phyloP scores from a whole-genome alignment of 2,888 invertebrate genomes.

The Ornithoptera alexandrae region DNA sequence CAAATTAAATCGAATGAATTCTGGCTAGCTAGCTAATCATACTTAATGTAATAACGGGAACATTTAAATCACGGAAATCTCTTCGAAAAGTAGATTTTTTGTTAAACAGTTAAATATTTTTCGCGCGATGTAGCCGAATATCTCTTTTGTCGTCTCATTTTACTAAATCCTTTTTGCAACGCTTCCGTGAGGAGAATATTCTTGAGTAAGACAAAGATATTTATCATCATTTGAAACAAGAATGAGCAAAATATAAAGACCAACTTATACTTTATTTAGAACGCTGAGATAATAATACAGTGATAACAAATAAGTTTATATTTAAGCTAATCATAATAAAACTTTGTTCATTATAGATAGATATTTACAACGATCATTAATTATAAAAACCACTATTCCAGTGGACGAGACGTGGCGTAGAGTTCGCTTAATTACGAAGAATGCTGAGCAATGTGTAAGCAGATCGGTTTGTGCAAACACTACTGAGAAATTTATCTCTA shows the following conservation, averaged over 20 bases:
- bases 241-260: neutral
- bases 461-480: slow-evolving; percentile 24
- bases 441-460: slow-evolving; percentile 19
- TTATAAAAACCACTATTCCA: slow-evolving; percentile 13
- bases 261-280: neutral
- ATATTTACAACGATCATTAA: slow-evolving; percentile 9
- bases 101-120: slow-evolving; percentile 16
- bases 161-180: slow-evolving; percentile 20
- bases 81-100: slow-evolving; percentile 4
- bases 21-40: neutral
- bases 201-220: slow-evolving; percentile 2
- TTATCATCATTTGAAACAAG: slow-evolving; percentile 13
- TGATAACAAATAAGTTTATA: no score
- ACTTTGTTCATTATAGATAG: neutral
- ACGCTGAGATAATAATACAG: neutral
- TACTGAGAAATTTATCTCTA: slow-evolving; percentile 16
- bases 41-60: neutral
- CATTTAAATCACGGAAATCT: slow-evolving; percentile 1
- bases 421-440: slow-evolving; percentile 23
- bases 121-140: slow-evolving; percentile 17
- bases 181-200: slow-evolving; percentile 18
- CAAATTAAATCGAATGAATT: neutral
- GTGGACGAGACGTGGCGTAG: slow-evolving; percentile 5
- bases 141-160: slow-evolving; percentile 27
- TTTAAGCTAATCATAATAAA: no score